Evolutionary conservation across 2,113 vertebrate genomes (phyloP).

Genomic region (Vidua chalybeata): DNA sequence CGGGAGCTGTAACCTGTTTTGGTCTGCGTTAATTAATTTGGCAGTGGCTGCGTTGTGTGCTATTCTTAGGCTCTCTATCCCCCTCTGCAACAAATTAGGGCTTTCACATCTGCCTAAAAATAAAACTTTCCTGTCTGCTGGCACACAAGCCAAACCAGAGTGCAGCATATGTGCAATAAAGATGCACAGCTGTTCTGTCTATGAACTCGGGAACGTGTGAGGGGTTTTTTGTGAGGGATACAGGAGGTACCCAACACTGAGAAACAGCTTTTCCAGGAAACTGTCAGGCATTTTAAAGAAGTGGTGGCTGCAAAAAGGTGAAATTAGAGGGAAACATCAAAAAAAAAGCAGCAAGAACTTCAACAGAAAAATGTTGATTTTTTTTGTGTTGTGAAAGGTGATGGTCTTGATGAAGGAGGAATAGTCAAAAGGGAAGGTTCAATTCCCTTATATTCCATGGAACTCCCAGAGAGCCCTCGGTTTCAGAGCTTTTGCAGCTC

Average conservation of each 20-base stretch:
- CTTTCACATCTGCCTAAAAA: conserved; percentile 72
- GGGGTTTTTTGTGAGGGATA: not conserved
- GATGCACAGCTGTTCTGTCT: conserved; percentile 68
- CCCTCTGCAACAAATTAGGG: conserved; percentile 68
- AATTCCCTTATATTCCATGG: fast-evolving
- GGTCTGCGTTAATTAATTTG: conserved; percentile 50
- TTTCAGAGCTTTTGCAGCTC: not conserved
- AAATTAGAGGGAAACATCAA: not conserved
- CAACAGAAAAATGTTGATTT: not conserved
- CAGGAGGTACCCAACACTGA: not conserved
- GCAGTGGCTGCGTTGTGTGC: conserved; percentile 10
- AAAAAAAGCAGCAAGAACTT: not conserved
- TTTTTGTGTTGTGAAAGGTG: not conserved
- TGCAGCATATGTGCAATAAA: conserved; percentile 65
- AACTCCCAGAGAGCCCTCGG: fast-evolving
- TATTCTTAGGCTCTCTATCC: conserved; percentile 57
- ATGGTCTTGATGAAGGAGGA: not conserved
- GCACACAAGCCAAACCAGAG: conserved; percentile 46
- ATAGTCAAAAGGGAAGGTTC: not conserved
- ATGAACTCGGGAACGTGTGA: not conserved
- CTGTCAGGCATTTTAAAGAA: not conserved
- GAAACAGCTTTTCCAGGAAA: not conserved
- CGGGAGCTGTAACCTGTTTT: conserved; percentile 51
- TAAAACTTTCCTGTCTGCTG: conserved; percentile 70
- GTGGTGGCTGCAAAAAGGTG: not conserved